Evolutionary conservation across 2,888 invertebrate genomes (phyloP).

Genomic region (Corbicula japonica): DNA sequence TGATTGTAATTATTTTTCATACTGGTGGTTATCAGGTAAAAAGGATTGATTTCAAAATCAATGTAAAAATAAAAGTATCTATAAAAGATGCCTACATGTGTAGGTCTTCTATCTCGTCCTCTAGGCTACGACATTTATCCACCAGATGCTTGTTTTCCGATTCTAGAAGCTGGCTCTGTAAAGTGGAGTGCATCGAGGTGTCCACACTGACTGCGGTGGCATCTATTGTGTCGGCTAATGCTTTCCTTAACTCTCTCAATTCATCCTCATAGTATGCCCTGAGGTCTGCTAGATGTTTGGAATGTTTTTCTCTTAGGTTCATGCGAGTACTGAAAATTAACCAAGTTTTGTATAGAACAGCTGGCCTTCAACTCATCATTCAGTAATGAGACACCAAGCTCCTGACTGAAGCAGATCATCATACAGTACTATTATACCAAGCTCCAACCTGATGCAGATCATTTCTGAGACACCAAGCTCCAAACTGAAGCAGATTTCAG

Average conservation of each 20-base stretch:
- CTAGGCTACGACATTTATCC: constrained; percentile 71
- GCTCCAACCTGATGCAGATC: too few species aligned
- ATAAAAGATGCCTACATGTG: constrained; percentile 68
- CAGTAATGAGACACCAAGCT: too few species aligned
- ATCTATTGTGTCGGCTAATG: constrained; percentile 66
- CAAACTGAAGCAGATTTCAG: too few species aligned
- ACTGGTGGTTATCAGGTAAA: too few species aligned
- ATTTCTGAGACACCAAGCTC: too few species aligned
- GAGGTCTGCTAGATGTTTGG: constrained; percentile 82
- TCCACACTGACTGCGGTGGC: constrained; percentile 47
- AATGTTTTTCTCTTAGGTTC: constrained; percentile 81
- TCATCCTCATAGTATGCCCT: constrained; percentile 83
- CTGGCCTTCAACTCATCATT: too few species aligned
- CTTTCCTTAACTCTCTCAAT: constrained; percentile 75
- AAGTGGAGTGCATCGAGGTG: constrained; percentile 49
- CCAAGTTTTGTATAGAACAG: neutral
- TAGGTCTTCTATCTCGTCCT: constrained; percentile 73
- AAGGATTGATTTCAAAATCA: too few species aligned
- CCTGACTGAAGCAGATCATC: too few species aligned
- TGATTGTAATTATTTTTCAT: too few species aligned
- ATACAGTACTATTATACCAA: too few species aligned
- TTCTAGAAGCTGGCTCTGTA: constrained; percentile 68
- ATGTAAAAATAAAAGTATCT: too few species aligned
- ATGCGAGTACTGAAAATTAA: constrained; percentile 69
- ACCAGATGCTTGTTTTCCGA: constrained; percentile 75